Evolutionary conservation across 2,113 vertebrate species (phyloP).

Genomic region (Steatornis caripensis): DNA sequence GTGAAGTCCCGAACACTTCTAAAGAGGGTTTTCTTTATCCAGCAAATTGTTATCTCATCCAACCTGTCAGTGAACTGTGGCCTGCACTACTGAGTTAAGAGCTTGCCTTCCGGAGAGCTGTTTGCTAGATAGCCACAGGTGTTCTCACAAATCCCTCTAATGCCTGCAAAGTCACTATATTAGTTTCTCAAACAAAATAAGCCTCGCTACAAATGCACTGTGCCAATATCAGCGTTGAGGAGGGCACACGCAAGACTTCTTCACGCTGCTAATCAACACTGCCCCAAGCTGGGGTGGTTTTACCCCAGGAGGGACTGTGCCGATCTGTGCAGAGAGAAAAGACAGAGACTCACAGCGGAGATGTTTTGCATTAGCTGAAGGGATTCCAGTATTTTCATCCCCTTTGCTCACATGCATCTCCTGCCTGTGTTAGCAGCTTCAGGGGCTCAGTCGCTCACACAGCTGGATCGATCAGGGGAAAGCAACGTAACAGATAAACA

Average conservation of each 20-base stretch:
- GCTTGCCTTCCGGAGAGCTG: not conserved
- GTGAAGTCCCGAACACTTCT: not conserved
- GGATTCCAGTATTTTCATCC: not conserved
- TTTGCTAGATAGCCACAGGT: not conserved
- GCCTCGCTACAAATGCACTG: not conserved
- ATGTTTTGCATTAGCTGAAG: not conserved
- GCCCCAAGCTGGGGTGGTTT: not conserved
- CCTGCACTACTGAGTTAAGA: not conserved
- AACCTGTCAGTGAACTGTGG: not conserved
- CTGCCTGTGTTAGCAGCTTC: not conserved
- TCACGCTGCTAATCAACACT: not conserved
- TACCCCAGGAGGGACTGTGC: not conserved
- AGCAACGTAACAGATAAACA: accelerated
- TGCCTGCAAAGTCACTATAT: accelerated
- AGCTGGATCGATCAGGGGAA: not conserved
- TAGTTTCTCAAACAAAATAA: not conserved
- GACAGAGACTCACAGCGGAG: not conserved
- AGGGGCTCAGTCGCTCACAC: not conserved
- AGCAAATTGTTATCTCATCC: not conserved
- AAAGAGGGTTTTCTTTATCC: not conserved
- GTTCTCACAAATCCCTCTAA: not conserved
- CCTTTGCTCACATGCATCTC: not conserved
- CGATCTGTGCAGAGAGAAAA: not conserved
- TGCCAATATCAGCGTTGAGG: not conserved
- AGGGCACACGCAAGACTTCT: no score